Percentiles rank a stretch among this genome's conserved stretches.
phyloP scores from a whole-genome alignment of 2,888 invertebrate genomes.

The Pammene fasciana region DNA sequence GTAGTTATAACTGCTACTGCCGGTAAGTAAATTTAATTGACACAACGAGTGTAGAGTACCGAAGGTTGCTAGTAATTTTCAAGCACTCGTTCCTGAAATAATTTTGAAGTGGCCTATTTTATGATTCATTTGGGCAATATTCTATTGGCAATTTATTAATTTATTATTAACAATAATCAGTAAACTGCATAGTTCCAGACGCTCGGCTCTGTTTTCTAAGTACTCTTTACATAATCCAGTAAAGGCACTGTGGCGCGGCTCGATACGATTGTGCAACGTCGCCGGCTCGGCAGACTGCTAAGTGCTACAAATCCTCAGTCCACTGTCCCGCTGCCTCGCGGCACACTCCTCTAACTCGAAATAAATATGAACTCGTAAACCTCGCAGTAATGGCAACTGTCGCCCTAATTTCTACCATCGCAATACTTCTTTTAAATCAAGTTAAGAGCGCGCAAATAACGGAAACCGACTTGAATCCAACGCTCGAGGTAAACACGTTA shows the following conservation, averaged over 20 bases:
- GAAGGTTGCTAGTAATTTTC: slow-evolving; percentile 5
- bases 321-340: slow-evolving; percentile 57
- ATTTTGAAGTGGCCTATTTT: neutral
- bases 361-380: slow-evolving; percentile 45
- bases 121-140: too few species aligned
- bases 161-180: neutral
- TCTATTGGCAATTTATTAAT: too few species aligned
- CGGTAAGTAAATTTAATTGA: slow-evolving; percentile 44
- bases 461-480: slow-evolving; percentile 50
- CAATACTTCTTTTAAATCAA: slow-evolving; percentile 62
- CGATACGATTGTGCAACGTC: slow-evolving; percentile 74
- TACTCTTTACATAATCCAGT: slow-evolving; percentile 69
- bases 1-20: neutral
- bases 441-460: slow-evolving; percentile 57
- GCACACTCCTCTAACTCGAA: slow-evolving; percentile 43
- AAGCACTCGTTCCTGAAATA: neutral
- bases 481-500: slow-evolving; percentile 60
- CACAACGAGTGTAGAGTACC: slow-evolving; percentile 43
- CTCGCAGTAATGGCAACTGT: slow-evolving; percentile 57
- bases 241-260: slow-evolving; percentile 62
- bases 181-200: neutral
- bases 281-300: slow-evolving; percentile 73
- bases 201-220: slow-evolving; percentile 37
- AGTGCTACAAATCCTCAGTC: slow-evolving; percentile 80
- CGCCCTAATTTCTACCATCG: slow-evolving; percentile 53